phyloP scores from a whole-genome alignment of 2,113 vertebrate species.

The Phoxinus phoxinus region DNA sequence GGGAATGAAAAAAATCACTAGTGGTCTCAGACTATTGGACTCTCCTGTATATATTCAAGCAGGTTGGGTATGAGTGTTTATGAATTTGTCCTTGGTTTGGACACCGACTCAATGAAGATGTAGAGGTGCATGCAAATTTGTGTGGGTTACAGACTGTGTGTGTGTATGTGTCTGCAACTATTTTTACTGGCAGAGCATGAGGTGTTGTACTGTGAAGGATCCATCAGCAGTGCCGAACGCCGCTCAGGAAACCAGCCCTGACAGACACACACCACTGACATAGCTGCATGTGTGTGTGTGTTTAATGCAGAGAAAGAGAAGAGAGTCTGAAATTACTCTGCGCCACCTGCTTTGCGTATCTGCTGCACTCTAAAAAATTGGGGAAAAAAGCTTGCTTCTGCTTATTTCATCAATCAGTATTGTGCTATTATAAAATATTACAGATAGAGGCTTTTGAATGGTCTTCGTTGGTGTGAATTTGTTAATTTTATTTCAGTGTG shows the following conservation, averaged over 20 bases:
- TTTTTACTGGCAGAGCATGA: slow-evolving; percentile 49
- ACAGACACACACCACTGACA: slow-evolving; percentile 59
- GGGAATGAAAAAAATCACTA: background rate
- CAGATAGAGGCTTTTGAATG: background rate
- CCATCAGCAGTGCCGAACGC: slow-evolving; percentile 64
- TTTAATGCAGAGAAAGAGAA: slow-evolving; percentile 40
- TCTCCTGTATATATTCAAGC: background rate
- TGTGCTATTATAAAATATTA: slow-evolving; percentile 1
- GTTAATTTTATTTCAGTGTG: background rate
- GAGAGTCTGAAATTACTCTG: slow-evolving; percentile 20
- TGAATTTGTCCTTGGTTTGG: background rate
- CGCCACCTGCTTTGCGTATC: slow-evolving; percentile 19
- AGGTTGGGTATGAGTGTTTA: background rate
- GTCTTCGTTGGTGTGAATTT: background rate
- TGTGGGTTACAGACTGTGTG: slow-evolving; percentile 20
- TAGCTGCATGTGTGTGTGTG: slow-evolving; percentile 48
- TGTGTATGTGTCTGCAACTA: slow-evolving; percentile 20
- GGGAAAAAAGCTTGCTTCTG: background rate
- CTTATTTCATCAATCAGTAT: background rate
- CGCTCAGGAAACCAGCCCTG: slow-evolving; percentile 51
- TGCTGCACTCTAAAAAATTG: slow-evolving; percentile 14
- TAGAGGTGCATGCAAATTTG: background rate
- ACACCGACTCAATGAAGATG: background rate
- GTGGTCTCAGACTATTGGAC: background rate
- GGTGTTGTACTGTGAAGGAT: slow-evolving; percentile 63